These are phyloP conservation scores for Anabas testudineus DNA, from an alignment of 2,797 vertebrate genomes.

Conservation along the genomic window DNA sequence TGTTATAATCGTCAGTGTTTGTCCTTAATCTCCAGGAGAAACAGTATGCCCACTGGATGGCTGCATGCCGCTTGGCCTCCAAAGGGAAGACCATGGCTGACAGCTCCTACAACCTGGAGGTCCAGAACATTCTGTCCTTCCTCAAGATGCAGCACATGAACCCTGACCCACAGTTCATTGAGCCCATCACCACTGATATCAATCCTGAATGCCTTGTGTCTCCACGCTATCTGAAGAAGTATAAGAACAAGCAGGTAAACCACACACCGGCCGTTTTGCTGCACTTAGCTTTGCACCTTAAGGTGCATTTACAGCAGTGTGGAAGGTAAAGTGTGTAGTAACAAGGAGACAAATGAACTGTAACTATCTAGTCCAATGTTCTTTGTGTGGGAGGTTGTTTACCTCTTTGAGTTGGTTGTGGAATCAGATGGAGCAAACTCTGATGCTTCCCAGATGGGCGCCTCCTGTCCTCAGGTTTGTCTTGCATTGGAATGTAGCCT, in stretches of 20 bases:
- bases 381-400: slow-evolving; percentile 52
- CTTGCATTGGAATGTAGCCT: slow-evolving; percentile 71
- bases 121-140: slow-evolving; percentile 99
- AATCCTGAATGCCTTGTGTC: slow-evolving; percentile 98
- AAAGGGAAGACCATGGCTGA: slow-evolving; percentile 99
- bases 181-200: slow-evolving; percentile 94
- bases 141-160: slow-evolving; percentile 99
- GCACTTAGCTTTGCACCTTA: not conserved
- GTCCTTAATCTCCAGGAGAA: slow-evolving; percentile 87
- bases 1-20: not conserved
- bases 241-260: slow-evolving; percentile 98
- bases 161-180: slow-evolving; percentile 95
- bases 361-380: slow-evolving; percentile 10
- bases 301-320: not conserved
- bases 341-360: not conserved
- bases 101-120: slow-evolving; percentile 97
- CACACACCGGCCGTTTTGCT: not conserved
- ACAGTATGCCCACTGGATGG: slow-evolving; percentile 99
- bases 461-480: slow-evolving; percentile 71
- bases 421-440: slow-evolving; percentile 30
- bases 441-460: slow-evolving; percentile 76
- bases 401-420: slow-evolving; percentile 46
- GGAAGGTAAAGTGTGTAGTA: slow-evolving; percentile 1
- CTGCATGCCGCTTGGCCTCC: slow-evolving; percentile 96
- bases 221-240: slow-evolving; percentile 97